Evolutionary conservation across 2,113 vertebrate species (phyloP), one percentile per base, ranked within the genome.

Genomic region (Dicaeum eximium): DNA sequence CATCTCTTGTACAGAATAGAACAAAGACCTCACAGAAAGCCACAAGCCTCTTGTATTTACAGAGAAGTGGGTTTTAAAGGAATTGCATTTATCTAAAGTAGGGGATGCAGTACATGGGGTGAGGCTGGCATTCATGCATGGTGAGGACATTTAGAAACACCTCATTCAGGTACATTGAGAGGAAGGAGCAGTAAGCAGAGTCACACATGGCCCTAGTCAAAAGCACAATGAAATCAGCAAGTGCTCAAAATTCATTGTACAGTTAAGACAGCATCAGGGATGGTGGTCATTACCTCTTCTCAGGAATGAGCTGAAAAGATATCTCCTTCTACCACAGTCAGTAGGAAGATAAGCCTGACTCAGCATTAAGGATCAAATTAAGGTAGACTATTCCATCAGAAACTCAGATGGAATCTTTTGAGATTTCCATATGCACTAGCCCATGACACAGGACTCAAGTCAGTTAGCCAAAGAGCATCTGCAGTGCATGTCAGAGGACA

Each of bases 31-130:
- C 31, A 48, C 0, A 3, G 48, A 65, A 72, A 86, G 5, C 9
- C 35, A 21, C 16, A 30, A 37, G 20, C 11, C 35, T 80, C 13
- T 45, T 15, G 16, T 31, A 24, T 37, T 81, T 67, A 54, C 15
- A 82, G 66, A 61, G 13, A 71, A 88, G 7, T 3, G 1, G 3
- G 11, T 56, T 47, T 71, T 45, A 24, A 31, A 13, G 10, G 31
- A 87, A 56, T 28, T 14, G 12, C 9, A 25, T 60, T 86, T 58
- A 21, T 86, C 28, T 51, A 12, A n/a, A 3, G 3, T 8, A 53
- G 18, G 6, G 4, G 16, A n/a, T 38, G 15, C 13, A 33, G n/a
- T 37, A 27, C 30, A n/a, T 5, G 0, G 28, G 13, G 3, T 40
- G 30, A 90, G 35, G 40, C 31, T 86, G 70, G n/a, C 33, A 56